Conservation (phyloP, 1,140 invertebrate genomes). For the Protaetia brevitarsis region DNA sequence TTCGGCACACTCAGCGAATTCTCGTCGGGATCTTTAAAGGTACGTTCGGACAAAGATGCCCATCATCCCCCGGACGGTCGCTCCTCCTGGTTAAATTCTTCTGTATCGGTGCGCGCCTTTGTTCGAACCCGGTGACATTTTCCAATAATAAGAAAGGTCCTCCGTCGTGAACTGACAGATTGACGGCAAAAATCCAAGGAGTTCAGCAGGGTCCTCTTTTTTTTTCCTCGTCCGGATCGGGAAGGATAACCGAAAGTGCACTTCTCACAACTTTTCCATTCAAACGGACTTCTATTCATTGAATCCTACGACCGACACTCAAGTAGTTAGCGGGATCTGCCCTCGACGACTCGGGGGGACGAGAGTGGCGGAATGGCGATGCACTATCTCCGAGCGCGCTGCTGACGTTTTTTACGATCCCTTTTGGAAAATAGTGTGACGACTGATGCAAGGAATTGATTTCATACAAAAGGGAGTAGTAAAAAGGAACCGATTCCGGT, state of each 20-base stretch:
- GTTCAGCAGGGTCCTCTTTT: background rate
- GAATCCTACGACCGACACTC: conserved; percentile 12
- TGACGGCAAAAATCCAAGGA: conserved; percentile 19
- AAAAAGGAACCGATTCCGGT: conserved; percentile 18
- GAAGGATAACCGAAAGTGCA: conserved; percentile 22
- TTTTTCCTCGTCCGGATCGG: background rate
- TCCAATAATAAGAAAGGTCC: conserved; percentile 14
- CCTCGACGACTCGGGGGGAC: background rate
- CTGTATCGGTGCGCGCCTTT: conserved; percentile 8
- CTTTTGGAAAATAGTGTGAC: conserved; percentile 20
- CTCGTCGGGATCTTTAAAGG: background rate
- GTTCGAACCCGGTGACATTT: conserved; percentile 7
- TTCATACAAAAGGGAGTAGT: conserved; percentile 21
- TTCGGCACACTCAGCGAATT: background rate
- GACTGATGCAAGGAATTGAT: conserved; percentile 22
- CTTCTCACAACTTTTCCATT: conserved; percentile 20
- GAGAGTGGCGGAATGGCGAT: background rate
- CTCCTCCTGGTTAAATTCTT: background rate
- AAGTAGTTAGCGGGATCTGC: conserved; percentile 20
- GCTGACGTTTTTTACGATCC: conserved; percentile 8
- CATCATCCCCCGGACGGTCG: background rate
- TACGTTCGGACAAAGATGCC: background rate
- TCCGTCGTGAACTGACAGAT: background rate
- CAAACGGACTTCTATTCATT: conserved; percentile 17
- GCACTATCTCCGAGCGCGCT: background rate